Conservation (phyloP, 2,113 vertebrate genomes). For the Holacanthus passer region DNA sequence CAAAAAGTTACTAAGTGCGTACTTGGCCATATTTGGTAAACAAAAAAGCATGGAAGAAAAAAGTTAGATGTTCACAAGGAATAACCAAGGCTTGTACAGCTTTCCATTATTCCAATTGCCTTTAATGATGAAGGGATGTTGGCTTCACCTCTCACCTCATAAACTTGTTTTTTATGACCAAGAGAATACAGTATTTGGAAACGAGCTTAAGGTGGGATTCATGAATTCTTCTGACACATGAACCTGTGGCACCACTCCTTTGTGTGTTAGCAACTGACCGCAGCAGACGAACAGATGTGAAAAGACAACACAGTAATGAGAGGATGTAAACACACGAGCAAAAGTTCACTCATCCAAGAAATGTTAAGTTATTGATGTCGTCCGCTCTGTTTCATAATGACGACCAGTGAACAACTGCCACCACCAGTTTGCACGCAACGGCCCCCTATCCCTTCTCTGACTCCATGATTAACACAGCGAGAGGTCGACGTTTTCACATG, state of each 20-base stretch:
- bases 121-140: background rate
- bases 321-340: conserved; percentile 59
- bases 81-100: background rate
- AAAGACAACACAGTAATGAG: conserved; percentile 60
- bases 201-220: background rate
- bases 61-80: conserved; percentile 9
- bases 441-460: background rate
- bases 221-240: conserved; percentile 1
- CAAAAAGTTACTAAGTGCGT: conserved; percentile 17
- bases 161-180: background rate
- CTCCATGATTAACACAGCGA: background rate
- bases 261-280: conserved; percentile 10
- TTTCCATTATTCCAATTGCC: background rate
- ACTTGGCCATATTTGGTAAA: conserved; percentile 49
- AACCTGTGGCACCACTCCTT: background rate
- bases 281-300: conserved; percentile 40
- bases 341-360: conserved; percentile 71
- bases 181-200: background rate
- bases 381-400: conserved; percentile 71
- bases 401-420: conserved; percentile 15
- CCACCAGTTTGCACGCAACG: conserved; percentile 43
- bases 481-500: background rate
- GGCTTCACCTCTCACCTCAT: background rate
- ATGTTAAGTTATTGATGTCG: conserved; percentile 73
- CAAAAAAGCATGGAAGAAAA: background rate